Conservation (phyloP, 2,797 vertebrate genomes). For the Lepidocolaptes lacrymiger region DNA sequence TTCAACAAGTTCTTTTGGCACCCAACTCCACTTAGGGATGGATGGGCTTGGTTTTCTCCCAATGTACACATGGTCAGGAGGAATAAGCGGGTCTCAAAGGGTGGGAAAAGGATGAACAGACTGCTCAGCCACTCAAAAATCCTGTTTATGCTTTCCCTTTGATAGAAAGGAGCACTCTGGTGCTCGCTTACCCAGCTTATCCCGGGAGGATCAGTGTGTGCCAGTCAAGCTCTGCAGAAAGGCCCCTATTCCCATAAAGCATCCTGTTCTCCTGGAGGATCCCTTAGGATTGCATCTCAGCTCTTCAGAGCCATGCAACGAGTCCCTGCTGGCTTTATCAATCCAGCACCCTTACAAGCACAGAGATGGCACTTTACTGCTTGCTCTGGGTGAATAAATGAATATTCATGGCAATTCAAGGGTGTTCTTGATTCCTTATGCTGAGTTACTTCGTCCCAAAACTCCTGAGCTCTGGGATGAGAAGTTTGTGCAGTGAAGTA, state of each 20-base stretch:
- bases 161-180: neutral
- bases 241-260: neutral
- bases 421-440: neutral
- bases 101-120: neutral
- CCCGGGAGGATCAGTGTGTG: neutral
- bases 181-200: neutral
- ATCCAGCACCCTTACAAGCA: neutral
- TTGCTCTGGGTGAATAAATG: neutral
- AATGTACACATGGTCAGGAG: rapidly evolving
- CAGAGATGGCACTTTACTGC: neutral
- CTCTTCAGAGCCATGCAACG: neutral
- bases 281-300: neutral
- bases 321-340: neutral
- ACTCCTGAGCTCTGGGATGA: neutral
- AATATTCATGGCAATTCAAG: slow-evolving; percentile 6
- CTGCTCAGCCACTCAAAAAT: neutral
- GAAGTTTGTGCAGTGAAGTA: neutral
- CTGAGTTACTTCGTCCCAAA: neutral
- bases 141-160: neutral
- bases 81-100: neutral
- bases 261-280: neutral
- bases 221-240: neutral
- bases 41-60: neutral
- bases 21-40: neutral
- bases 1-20: neutral